phyloP scores from a whole-genome alignment of 2,113 vertebrate species.

The Stegastes partitus region DNA sequence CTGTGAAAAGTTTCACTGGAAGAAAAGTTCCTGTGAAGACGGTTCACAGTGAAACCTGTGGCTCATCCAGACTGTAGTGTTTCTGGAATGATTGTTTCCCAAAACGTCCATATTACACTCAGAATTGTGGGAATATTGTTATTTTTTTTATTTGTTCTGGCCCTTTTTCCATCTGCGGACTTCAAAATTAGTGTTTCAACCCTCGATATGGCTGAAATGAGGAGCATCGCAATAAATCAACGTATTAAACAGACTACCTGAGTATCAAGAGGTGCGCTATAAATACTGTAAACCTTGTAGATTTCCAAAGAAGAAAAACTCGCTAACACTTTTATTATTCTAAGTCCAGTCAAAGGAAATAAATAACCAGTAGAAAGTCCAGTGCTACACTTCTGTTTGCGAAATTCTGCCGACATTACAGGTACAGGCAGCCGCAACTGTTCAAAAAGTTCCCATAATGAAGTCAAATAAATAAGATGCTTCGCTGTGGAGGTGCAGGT shows the following conservation, averaged over 20 bases:
- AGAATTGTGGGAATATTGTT: background rate
- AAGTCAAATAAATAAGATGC: conserved; percentile 43
- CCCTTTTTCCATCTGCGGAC: background rate
- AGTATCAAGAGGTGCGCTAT: conserved; percentile 41
- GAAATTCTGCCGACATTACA: conserved; percentile 12
- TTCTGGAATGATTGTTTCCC: background rate
- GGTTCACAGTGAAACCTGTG: too few species aligned
- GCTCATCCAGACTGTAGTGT: too few species aligned
- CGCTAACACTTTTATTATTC: conserved; percentile 22
- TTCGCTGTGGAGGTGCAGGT: conserved; percentile 2
- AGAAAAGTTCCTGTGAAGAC: too few species aligned
- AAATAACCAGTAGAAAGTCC: conserved; percentile 52
- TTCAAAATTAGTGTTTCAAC: background rate
- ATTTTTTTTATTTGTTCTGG: background rate
- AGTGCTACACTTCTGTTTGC: conserved; percentile 27
- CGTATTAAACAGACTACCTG: conserved; percentile 51
- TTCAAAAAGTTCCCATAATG: background rate
- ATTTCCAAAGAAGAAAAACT: conserved; percentile 30
- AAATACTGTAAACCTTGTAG: conserved; percentile 63
- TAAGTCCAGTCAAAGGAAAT: conserved; percentile 25
- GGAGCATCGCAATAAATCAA: conserved; percentile 18
- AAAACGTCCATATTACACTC: background rate
- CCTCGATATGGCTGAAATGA: background rate
- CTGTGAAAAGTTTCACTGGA: too few species aligned
- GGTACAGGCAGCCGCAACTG: background rate